Evolutionary conservation across 2,888 invertebrate species (phyloP).

Genomic region (Loripinus fragilis): DNA sequence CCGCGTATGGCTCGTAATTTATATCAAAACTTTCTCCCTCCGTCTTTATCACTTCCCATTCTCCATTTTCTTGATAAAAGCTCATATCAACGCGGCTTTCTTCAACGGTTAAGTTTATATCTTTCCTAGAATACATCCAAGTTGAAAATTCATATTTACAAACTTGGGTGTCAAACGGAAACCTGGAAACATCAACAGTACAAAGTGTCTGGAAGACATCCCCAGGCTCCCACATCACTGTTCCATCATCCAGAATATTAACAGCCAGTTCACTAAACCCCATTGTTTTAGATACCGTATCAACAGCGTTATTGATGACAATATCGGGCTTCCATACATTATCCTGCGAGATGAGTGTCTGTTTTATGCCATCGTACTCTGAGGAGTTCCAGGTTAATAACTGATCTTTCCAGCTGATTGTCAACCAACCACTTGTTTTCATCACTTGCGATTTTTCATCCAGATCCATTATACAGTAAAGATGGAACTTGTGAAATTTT

Average conservation of each 20-base stretch:
- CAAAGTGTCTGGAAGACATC: conserved; percentile 49
- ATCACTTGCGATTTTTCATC: conserved; percentile 47
- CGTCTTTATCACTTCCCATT: conserved; percentile 43
- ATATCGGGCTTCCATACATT: conserved; percentile 50
- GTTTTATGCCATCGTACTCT: conserved; percentile 32
- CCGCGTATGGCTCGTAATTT: conserved; percentile 37
- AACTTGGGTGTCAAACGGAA: conserved; percentile 47
- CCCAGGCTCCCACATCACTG: conserved; percentile 47
- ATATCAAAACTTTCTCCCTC: conserved; percentile 33
- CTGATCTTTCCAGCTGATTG: conserved; percentile 43
- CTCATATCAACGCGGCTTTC: conserved; percentile 39
- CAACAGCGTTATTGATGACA: conserved; percentile 47
- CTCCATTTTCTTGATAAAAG: conserved; percentile 44
- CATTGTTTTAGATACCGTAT: conserved; percentile 34
- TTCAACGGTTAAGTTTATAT: conserved; percentile 38
- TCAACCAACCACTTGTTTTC: conserved; percentile 48
- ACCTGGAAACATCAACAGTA: conserved; percentile 45
- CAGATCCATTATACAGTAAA: conserved; percentile 45
- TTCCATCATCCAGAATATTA: conserved; percentile 34
- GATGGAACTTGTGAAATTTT: conserved; percentile 29
- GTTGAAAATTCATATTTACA: conserved; percentile 46
- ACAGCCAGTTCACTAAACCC: conserved; percentile 39
- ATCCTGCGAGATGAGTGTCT: conserved; percentile 37
- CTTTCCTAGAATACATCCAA: conserved; percentile 37
- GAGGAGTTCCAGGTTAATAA: conserved; percentile 37